phyloP scores from a whole-genome alignment of 1,140 invertebrate genomes.

The Bombus waltoni region DNA sequence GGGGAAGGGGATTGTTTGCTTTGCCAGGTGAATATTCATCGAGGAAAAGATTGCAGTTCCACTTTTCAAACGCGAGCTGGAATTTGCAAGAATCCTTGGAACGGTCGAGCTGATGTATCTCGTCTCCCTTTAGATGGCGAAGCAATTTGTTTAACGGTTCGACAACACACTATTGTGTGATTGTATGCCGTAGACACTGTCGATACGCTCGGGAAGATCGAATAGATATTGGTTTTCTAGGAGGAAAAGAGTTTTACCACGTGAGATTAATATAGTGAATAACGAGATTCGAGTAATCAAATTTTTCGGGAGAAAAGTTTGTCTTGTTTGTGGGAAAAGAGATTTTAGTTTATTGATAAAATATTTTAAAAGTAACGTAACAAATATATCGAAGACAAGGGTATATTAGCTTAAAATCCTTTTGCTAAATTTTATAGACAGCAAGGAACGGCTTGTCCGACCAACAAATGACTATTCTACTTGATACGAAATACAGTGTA shows the following conservation, averaged over 20 bases:
- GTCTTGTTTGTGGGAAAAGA: neutral
- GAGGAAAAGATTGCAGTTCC: slow-evolving; percentile 10
- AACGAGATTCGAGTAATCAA: neutral
- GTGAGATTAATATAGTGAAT: too few relatives aligned
- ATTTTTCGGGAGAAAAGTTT: neutral
- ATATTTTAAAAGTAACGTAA: neutral
- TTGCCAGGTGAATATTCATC: slow-evolving; percentile 24
- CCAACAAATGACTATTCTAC: neutral
- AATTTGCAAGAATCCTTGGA: slow-evolving; percentile 13
- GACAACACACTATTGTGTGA: neutral
- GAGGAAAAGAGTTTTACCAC: neutral
- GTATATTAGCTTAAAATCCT: neutral
- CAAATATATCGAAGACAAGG: neutral
- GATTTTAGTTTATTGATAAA: neutral
- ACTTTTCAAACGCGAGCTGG: neutral
- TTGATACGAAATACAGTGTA: neutral
- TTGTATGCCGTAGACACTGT: neutral
- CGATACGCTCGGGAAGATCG: neutral
- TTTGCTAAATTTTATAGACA: neutral
- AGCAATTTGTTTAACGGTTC: slow-evolving; percentile 35
- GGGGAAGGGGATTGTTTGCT: neutral
- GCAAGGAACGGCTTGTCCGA: fast-evolving
- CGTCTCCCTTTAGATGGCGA: neutral
- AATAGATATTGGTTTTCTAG: neutral
- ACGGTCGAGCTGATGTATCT: neutral